Evolutionary conservation across 2,888 invertebrate species (phyloP), one percentile per base, ranked within the genome.

Genomic region (Synanthedon myopaeformis): DNA sequence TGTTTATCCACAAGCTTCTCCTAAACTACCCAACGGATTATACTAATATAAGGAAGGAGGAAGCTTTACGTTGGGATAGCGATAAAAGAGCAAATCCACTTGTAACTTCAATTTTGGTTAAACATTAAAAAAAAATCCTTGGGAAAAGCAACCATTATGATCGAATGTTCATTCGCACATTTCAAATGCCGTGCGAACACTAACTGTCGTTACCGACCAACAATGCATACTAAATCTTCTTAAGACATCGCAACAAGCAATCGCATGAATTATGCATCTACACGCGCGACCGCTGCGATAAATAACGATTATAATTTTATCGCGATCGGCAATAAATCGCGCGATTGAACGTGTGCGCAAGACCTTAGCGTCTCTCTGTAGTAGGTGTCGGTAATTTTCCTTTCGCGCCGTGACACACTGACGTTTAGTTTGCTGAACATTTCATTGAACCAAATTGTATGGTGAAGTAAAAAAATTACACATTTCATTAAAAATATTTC

Each of bases 271-370:
- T 79, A 83, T 83, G 79, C 81, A 83, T 65, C 69, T 71, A 75
- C 79, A 78, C 79, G 80, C 67, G 70, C 63, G 58, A 55, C 48
- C 61, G 58, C 61, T 61, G 68, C 76, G 74, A 81, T 84, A 83
- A 83, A 83, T 83, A 79, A 82, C 81, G 79, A 81, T 83, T 83
- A 82, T 83, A 81, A 83, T 84, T 82, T 83, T 82, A 82, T 83
- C 80, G 77, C 65, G 74, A 72, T 74, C 70, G 70, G 69, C 72
- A 76, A 83, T 83, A 83, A 59, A 59, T 59, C 54, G 50, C 55
- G 64, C 68, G 70, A 76, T 77, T 69, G 76, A 72, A 72, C 74
- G 73, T 69, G 61, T 62, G 64, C 58, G 61, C 64, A 65, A 56
- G 62, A 64, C 63, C 69, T 70, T 69, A 68, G 56, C 56, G 58